Evolutionary conservation across 2,113 vertebrate genomes (phyloP).

Genomic region (Ceyx margarethae): DNA sequence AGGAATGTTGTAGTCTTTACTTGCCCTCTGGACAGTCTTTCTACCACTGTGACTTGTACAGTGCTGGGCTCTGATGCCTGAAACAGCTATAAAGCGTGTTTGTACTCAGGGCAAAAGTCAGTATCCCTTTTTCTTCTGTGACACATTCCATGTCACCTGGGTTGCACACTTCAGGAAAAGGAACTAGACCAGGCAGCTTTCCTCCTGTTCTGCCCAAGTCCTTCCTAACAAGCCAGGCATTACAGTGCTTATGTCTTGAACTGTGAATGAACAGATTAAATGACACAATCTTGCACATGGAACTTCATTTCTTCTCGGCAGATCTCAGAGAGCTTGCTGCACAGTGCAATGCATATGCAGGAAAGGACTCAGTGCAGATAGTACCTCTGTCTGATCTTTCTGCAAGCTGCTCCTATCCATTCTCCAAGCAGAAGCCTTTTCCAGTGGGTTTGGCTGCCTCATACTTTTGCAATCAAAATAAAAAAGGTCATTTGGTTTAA

Average conservation of each 20-base stretch:
- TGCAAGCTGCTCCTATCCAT: neutral
- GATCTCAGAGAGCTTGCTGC: neutral
- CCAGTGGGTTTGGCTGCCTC: neutral
- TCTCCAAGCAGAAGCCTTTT: neutral
- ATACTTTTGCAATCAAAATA: neutral
- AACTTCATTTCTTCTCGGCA: neutral
- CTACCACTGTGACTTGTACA: neutral
- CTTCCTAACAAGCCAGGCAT: neutral
- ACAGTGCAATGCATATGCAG: fast-evolving
- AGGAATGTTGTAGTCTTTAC: neutral
- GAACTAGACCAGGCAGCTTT: neutral
- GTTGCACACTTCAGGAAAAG: neutral
- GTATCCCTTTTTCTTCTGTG: neutral
- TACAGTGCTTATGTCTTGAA: fast-evolving
- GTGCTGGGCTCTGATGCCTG: neutral
- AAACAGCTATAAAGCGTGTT: neutral
- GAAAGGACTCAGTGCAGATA: fast-evolving
- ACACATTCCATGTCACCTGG: fast-evolving
- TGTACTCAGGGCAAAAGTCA: fast-evolving
- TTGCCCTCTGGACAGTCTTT: neutral
- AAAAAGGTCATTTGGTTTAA: neutral
- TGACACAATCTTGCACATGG: neutral
- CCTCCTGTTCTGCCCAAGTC: neutral
- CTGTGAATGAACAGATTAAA: neutral
- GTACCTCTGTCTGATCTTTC: neutral